Conservation (phyloP, 2,797 vertebrate genomes). For the Spea hammondii region DNA sequence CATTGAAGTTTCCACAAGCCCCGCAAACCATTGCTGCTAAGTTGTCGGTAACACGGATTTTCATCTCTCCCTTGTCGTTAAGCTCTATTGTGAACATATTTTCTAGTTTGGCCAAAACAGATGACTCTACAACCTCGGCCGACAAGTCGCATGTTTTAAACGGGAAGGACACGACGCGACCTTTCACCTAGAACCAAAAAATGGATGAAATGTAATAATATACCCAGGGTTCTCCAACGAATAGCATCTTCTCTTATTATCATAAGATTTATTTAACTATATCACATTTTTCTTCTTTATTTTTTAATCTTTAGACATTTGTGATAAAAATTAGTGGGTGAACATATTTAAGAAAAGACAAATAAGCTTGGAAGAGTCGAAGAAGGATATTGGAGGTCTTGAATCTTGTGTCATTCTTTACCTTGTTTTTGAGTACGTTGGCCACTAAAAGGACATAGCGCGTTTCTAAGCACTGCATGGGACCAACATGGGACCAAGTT, state of each 20-base stretch:
- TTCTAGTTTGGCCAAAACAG: slow-evolving; percentile 61
- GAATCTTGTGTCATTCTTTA: too few relatives aligned
- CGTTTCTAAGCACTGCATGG: too few relatives aligned
- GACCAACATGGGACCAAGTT: too few relatives aligned
- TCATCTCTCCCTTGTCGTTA: slow-evolving; percentile 60
- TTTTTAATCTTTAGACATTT: too few relatives aligned
- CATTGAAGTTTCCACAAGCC: slow-evolving; percentile 75
- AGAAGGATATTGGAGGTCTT: too few relatives aligned
- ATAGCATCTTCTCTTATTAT: too few relatives aligned
- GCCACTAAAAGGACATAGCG: too few relatives aligned
- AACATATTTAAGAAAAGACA: not conserved
- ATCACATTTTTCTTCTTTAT: too few relatives aligned
- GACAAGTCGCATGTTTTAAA: slow-evolving; percentile 56
- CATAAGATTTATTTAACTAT: too few relatives aligned
- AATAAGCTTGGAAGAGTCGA: not conserved
- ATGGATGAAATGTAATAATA: not conserved
- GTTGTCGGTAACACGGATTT: slow-evolving; percentile 54
- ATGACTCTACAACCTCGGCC: slow-evolving; percentile 40
- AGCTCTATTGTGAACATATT: slow-evolving; percentile 64
- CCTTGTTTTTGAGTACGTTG: too few relatives aligned
- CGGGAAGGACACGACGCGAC: slow-evolving; percentile 64
- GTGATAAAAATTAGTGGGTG: too few relatives aligned
- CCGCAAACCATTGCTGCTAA: slow-evolving; percentile 67
- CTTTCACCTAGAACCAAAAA: slow-evolving; percentile 66
- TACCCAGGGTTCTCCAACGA: too few relatives aligned